Conservation (phyloP, 2,888 invertebrate species). For the Polyploca ridens region DNA sequence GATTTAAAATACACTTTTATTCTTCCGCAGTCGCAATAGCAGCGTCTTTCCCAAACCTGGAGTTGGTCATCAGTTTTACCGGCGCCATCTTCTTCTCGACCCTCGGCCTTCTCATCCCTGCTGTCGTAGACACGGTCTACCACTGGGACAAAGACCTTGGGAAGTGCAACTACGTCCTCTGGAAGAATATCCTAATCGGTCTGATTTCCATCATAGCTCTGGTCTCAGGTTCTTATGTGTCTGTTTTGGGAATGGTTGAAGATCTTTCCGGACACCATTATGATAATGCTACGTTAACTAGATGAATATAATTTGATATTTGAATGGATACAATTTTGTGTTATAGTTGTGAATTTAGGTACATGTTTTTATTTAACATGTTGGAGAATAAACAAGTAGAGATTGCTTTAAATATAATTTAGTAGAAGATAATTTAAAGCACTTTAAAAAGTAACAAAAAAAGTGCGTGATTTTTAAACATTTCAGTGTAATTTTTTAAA, state of each 20-base stretch:
- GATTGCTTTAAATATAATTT: no score
- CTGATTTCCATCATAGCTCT: constrained; percentile 63
- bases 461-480: no score
- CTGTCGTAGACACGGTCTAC: constrained; percentile 89
- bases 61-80: constrained; percentile 94
- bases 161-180: constrained; percentile 85
- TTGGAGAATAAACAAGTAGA: neutral
- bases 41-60: constrained; percentile 92
- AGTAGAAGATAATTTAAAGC: no score
- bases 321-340: no score
- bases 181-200: constrained; percentile 85
- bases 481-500: no score
- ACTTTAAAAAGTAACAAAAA: no score
- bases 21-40: constrained; percentile 87
- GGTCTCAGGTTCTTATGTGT: constrained; percentile 70
- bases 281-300: constrained; percentile 38
- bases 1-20: no score
- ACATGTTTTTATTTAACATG: neutral
- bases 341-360: no score
- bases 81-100: constrained; percentile 91
- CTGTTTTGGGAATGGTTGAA: constrained; percentile 65
- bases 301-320: constrained; percentile 13
- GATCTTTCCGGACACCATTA: constrained; percentile 42
- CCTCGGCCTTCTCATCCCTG: constrained; percentile 90
- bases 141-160: constrained; percentile 88